Evolutionary conservation across 2,797 vertebrate species (phyloP), one percentile per base, ranked within the genome.

Genomic region (Tangara arthus): DNA sequence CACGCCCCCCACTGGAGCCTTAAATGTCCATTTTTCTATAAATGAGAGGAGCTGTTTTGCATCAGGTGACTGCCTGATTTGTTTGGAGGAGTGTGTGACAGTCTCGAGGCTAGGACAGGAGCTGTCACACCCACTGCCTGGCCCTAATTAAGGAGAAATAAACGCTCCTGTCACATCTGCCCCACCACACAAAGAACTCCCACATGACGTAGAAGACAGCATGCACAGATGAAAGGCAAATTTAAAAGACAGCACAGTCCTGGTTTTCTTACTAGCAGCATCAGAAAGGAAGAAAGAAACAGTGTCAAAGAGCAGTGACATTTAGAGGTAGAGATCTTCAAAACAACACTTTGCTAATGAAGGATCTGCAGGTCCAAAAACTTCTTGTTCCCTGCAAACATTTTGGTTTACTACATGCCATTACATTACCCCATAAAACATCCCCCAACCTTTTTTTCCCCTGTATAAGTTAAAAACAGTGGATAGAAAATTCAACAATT

Each of bases 1-100:
- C 42, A 12, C 0, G 0, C 30, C 11, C 7, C 30, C 3, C 2
- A 1, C 6, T 2, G 0, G 23, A 82, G 42, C 55, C 44, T 52
- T 49, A 82, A 59, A 89, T 69, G 66, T 20, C n/a, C 35, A 22
- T 24, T 78, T 92, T 55, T 63, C 23, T 53, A 52, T 34, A 65
- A 82, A 95, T 60, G 9, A 87, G 59, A 92, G 63, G 65, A 69
- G 78, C 28, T 68, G 52, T 6, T 77, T 46, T 39, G 35, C 37
- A 70, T 90, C 88, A 89, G 71, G 83, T 92, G 90, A 93, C 41
- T 73, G 75, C 56, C 46, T 80, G 81, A 22, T 82, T 64, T 81
- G 76, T 89, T 87, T 73, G 78, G 70, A 87, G 82, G 61, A 64
- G 49, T 4, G 30, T 39, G 28, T 61, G 87, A 85, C 89, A 91